These are phyloP conservation scores for Catagonus wagneri DNA, from an alignment of 2,113 vertebrate genomes.

Conservation along the genomic window DNA sequence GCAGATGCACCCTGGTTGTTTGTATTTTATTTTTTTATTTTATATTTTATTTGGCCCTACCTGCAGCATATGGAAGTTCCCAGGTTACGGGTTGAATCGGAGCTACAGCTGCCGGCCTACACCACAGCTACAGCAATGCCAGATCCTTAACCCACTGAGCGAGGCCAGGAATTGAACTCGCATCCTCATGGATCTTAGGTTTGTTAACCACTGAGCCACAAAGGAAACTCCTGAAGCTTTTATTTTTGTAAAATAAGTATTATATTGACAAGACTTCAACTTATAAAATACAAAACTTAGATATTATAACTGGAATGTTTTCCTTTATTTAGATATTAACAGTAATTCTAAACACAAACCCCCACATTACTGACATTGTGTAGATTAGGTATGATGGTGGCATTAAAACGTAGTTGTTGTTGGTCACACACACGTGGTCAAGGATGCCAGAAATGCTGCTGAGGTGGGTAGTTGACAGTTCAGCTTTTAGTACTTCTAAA, in stretches of 20 bases:
- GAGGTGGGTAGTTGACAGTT: neutral
- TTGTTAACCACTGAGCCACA: too few relatives aligned
- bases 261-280: constrained; percentile 3
- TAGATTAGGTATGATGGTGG: neutral
- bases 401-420: neutral
- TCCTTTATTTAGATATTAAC: neutral
- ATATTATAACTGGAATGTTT: neutral
- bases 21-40: too few relatives aligned
- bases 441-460: neutral
- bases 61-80: too few relatives aligned
- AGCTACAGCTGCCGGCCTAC: too few relatives aligned
- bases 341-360: neutral
- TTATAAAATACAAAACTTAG: neutral
- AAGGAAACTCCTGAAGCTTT: too few relatives aligned
- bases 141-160: too few relatives aligned
- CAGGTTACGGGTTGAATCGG: too few relatives aligned
- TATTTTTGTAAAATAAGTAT: neutral
- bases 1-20: too few relatives aligned
- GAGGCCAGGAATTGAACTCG: too few relatives aligned
- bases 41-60: too few relatives aligned
- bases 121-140: too few relatives aligned
- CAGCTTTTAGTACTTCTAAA: neutral
- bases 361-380: neutral
- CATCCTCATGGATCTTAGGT: too few relatives aligned
- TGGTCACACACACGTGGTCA: neutral